Conservation (phyloP, 1,140 invertebrate species). For the Drosophila jambulina region DNA sequence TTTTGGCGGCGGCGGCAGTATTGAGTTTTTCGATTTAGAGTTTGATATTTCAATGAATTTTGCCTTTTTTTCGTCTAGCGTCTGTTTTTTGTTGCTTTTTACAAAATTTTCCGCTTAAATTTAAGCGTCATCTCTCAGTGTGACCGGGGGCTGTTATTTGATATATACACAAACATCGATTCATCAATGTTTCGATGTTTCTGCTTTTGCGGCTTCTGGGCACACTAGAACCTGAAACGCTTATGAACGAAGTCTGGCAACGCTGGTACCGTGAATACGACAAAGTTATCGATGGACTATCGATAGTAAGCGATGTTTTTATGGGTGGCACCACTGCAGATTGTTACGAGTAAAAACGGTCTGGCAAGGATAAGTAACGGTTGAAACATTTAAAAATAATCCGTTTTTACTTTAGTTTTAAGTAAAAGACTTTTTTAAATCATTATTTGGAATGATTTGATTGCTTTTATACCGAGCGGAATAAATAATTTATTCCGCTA, state of each 20-base stretch:
- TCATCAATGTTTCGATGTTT: no score
- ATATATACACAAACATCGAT: no score
- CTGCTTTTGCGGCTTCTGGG: no score
- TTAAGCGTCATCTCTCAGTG: slow-evolving; percentile 31
- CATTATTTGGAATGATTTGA: not conserved
- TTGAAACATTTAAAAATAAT: not conserved
- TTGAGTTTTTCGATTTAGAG: not conserved
- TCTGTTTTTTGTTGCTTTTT: slow-evolving; percentile 35
- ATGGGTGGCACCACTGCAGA: not conserved
- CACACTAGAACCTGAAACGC: no score
- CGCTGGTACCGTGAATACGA: no score
- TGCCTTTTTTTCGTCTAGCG: slow-evolving; percentile 5
- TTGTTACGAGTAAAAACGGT: not conserved
- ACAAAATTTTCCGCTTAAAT: slow-evolving; percentile 68
- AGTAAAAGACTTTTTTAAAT: not conserved
- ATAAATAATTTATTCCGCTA: no score
- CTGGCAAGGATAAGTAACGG: not conserved
- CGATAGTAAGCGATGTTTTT: not conserved
- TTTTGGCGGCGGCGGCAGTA: slow-evolving; percentile 27
- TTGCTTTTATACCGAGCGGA: not conserved
- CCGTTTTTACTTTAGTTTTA: no score
- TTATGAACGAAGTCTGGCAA: no score
- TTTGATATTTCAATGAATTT: not conserved
- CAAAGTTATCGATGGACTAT: not conserved
- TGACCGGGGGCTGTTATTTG: slow-evolving; percentile 7